Percentiles rank a stretch among this genome's conserved stretches.
Evolutionary conservation across 1,140 invertebrate genomes (phyloP).

Genomic region (Danaus melanippus): DNA sequence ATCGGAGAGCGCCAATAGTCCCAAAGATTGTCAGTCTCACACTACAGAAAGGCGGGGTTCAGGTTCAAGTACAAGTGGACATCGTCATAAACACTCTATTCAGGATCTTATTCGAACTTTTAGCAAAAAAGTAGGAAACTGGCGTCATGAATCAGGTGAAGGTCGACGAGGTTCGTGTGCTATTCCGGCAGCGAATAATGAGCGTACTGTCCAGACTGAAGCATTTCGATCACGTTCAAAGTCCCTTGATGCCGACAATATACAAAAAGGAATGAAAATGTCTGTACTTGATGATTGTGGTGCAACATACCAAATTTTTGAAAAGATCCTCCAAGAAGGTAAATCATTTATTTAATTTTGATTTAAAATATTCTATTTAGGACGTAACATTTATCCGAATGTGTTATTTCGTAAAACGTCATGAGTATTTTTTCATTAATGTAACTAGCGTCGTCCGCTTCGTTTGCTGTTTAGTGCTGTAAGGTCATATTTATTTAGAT

Average conservation of each 20-base stretch:
- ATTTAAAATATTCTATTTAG: too few relatives aligned
- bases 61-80: slow-evolving; percentile 48
- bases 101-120: slow-evolving; percentile 82
- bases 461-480: slow-evolving; percentile 22
- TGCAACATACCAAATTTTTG: slow-evolving; percentile 85
- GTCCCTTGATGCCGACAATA: slow-evolving; percentile 79
- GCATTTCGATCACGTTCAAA: slow-evolving; percentile 83
- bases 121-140: slow-evolving; percentile 77
- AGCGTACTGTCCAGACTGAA: slow-evolving; percentile 64
- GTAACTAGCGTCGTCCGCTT: slow-evolving; percentile 22
- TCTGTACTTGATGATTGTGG: slow-evolving; percentile 79
- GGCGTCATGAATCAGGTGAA: slow-evolving; percentile 75
- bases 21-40: slow-evolving; percentile 22
- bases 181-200: slow-evolving; percentile 55
- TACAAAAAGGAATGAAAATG: slow-evolving; percentile 46
- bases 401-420: too few relatives aligned
- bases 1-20: slow-evolving; percentile 34
- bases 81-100: slow-evolving; percentile 76
- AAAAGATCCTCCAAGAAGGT: slow-evolving; percentile 87
- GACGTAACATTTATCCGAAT: too few relatives aligned
- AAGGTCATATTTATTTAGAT: slow-evolving; percentile 26
- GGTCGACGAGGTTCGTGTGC: slow-evolving; percentile 73
- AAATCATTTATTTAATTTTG: slow-evolving; percentile 12
- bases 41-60: slow-evolving; percentile 42
- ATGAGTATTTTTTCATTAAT: too few relatives aligned